Evolutionary conservation across 2,797 vertebrate genomes (phyloP).

Genomic region (Alauda arvensis): DNA sequence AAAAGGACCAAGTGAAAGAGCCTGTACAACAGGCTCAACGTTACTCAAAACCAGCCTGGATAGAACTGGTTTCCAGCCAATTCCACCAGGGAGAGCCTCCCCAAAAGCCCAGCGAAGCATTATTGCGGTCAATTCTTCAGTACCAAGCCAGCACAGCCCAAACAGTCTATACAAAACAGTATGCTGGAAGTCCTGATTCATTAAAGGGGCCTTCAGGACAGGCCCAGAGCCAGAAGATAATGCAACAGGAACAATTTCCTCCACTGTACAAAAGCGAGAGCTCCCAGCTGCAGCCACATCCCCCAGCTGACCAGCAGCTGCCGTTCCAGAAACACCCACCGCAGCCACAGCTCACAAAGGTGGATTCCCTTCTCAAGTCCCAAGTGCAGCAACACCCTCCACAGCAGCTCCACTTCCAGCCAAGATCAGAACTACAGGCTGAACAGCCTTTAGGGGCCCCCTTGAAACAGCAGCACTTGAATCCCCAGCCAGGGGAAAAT

Average conservation of each 20-base stretch:
- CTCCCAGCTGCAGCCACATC: conserved; percentile 67
- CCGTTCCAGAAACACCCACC: conserved; percentile 69
- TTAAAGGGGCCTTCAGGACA: conserved; percentile 72
- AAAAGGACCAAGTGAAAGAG: conserved; percentile 66
- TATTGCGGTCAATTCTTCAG: conserved; percentile 65
- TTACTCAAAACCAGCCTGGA: conserved; percentile 79
- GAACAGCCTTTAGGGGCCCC: conserved; percentile 66
- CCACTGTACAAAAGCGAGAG: conserved; percentile 61
- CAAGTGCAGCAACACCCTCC: conserved; percentile 62
- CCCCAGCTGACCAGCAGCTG: conserved; percentile 77
- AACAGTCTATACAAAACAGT: conserved; percentile 72
- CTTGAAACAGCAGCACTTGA: conserved; percentile 81
- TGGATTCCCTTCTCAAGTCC: conserved; percentile 58
- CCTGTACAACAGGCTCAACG: conserved; percentile 54
- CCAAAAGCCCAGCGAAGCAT: conserved; percentile 70
- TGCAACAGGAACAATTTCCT: conserved; percentile 68
- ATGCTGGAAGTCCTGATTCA: conserved; percentile 72
- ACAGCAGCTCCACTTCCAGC: conserved; percentile 71
- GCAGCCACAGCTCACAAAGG: conserved; percentile 45
- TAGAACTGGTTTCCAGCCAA: conserved; percentile 76
- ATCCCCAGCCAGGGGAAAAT: conserved; percentile 72
- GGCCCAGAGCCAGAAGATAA: conserved; percentile 69
- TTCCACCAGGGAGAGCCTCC: conserved; percentile 67
- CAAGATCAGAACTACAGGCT: conserved; percentile 53
- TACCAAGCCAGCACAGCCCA: conserved; percentile 69